phyloP scores from a whole-genome alignment of 2,113 vertebrate genomes.

The Tretioscincus oriximinensis region DNA sequence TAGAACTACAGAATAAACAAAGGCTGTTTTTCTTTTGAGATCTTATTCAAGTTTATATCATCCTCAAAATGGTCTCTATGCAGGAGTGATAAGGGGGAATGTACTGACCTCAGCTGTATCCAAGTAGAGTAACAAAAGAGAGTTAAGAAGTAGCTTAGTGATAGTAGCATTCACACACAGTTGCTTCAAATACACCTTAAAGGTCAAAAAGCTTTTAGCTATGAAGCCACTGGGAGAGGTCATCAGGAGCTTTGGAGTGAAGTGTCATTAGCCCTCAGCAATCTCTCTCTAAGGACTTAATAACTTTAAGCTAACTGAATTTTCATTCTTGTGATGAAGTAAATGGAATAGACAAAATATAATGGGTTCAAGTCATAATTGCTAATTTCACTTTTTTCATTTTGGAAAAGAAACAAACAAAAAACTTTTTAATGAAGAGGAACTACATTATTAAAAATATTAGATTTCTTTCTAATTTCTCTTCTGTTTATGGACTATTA shows the following conservation, averaged over 20 bases:
- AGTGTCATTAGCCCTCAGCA: too few species aligned
- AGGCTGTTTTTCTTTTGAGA: not conserved
- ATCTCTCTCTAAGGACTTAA: not conserved
- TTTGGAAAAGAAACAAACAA: not conserved
- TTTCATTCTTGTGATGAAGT: not conserved
- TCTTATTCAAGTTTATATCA: not conserved
- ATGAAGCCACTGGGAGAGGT: too few species aligned
- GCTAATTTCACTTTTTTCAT: not conserved
- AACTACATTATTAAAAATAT: not conserved
- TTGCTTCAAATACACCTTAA: too few species aligned
- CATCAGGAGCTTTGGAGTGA: too few species aligned
- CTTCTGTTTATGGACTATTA: too few species aligned
- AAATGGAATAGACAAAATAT: not conserved
- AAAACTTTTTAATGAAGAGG: not conserved
- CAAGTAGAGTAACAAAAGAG: too few species aligned
- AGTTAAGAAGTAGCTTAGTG: too few species aligned
- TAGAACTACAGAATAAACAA: not conserved
- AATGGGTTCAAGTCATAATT: not conserved
- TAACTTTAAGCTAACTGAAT: not conserved
- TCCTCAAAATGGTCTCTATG: not conserved
- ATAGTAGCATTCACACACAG: too few species aligned
- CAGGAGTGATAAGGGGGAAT: not conserved
- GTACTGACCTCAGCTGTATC: too few species aligned
- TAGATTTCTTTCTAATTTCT: not conserved
- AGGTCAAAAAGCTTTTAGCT: too few species aligned